Evolutionary conservation across 1,140 invertebrate species (phyloP).

Genomic region (Capitella teleta): DNA sequence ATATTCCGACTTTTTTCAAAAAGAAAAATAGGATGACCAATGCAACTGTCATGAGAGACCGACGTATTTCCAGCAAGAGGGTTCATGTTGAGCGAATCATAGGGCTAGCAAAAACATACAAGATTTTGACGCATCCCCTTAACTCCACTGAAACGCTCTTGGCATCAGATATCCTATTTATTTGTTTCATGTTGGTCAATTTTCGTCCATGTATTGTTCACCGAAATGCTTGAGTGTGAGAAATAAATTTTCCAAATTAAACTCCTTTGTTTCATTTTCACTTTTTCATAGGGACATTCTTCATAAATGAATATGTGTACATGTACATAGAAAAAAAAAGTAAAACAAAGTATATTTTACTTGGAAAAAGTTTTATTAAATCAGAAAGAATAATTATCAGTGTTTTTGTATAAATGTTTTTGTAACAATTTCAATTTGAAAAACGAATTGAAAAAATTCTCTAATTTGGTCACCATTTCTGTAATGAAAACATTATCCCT

Average conservation of each 20-base stretch:
- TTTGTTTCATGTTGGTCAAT: slow-evolving; percentile 14
- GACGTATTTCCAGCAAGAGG: slow-evolving; percentile 3
- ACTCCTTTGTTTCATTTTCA: too few species aligned
- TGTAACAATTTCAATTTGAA: neutral
- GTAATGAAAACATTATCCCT: slow-evolving; percentile 7
- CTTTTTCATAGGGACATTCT: too few species aligned
- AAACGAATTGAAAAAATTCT: neutral
- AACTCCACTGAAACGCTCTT: slow-evolving; percentile 4
- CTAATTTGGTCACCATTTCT: slow-evolving; percentile 4
- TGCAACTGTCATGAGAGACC: slow-evolving; percentile 4
- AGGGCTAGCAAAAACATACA: slow-evolving; percentile 3
- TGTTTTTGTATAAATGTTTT: neutral
- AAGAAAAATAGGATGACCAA: slow-evolving; percentile 2
- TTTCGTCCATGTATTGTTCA: slow-evolving; percentile 15
- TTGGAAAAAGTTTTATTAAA: neutral
- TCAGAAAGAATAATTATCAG: too few species aligned
- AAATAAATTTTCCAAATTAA: neutral
- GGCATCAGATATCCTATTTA: slow-evolving; percentile 11
- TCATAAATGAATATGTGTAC: too few species aligned
- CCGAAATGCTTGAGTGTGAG: neutral
- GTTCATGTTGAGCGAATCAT: slow-evolving; percentile 6
- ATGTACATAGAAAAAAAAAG: too few species aligned
- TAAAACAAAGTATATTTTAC: neutral
- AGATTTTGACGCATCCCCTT: slow-evolving; percentile 11
- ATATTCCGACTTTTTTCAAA: slow-evolving; percentile 3